Conservation (phyloP, 1,140 invertebrate species). For the Tetranychus cinnabarinus region DNA sequence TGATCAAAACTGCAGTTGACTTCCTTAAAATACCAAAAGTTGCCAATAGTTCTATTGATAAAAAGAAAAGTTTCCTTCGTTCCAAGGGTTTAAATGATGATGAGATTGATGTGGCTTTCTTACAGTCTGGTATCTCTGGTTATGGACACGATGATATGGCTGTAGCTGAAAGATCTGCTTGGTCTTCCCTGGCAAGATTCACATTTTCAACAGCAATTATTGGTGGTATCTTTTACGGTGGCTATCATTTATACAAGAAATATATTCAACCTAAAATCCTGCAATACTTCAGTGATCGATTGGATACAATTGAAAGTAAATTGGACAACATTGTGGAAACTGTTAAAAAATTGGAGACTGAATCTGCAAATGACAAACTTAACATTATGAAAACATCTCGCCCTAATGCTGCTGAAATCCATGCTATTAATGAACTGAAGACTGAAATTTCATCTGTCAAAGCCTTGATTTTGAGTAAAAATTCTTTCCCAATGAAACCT, state of each 20-base stretch:
- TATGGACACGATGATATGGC: background rate
- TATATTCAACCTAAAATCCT: conserved; percentile 1
- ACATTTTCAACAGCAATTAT: background rate
- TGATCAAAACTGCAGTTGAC: conserved; percentile 55
- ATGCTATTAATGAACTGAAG: conserved; percentile 3
- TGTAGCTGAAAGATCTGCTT: background rate
- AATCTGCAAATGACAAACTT: background rate
- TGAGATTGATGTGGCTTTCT: conserved; percentile 41
- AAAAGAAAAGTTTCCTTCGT: conserved; percentile 51
- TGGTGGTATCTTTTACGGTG: conserved; percentile 5
- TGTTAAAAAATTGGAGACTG: background rate
- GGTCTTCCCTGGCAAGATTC: background rate
- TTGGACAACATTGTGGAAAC: background rate
- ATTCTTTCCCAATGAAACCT: background rate
- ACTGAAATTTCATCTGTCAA: conserved; percentile 9
- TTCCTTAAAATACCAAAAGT: conserved; percentile 65
- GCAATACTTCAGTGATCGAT: background rate
- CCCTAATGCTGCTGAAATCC: background rate
- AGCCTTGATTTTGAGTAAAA: conserved; percentile 3
- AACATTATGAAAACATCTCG: background rate
- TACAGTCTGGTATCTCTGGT: background rate
- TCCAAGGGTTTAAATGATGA: conserved; percentile 51
- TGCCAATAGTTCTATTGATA: conserved; percentile 37
- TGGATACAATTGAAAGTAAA: background rate
- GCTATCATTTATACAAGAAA: conserved; percentile 5